These are phyloP conservation scores for Propithecus deckenii DNA, from an alignment of 2,797 vertebrate species.

Conservation along the genomic window DNA sequence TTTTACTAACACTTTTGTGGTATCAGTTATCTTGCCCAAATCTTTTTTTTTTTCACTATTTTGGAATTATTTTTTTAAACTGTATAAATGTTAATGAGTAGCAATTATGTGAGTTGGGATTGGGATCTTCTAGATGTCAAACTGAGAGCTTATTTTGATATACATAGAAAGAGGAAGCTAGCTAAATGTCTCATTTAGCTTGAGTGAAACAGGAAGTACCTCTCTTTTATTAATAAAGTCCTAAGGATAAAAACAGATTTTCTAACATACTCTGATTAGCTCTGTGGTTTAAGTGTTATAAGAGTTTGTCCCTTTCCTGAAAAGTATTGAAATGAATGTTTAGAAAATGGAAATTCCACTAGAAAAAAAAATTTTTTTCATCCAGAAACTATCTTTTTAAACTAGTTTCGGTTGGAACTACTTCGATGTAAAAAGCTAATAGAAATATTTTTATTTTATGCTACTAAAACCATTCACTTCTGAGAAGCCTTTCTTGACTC, in stretches of 20 bases:
- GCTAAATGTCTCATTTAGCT: background rate
- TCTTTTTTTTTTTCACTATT: background rate
- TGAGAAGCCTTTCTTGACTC: constrained; percentile 20
- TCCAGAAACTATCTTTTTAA: constrained; percentile 7
- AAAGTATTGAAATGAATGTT: constrained; percentile 35
- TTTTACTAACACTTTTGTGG: constrained; percentile 33
- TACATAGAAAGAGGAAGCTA: background rate
- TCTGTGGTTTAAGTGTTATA: constrained; percentile 9
- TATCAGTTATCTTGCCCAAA: constrained; percentile 18
- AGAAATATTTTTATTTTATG: constrained; percentile 30
- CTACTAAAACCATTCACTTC: constrained; percentile 37
- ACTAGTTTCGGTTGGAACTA: constrained; percentile 32
- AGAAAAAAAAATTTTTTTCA: background rate
- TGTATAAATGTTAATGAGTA: background rate
- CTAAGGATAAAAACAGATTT: constrained; percentile 47
- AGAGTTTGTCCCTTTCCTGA: constrained; percentile 29
- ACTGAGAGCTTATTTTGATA: constrained; percentile 22
- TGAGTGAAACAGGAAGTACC: constrained; percentile 14
- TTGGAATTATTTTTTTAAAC: constrained; percentile 31
- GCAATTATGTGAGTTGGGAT: constrained; percentile 6
- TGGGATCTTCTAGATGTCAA: constrained; percentile 20
- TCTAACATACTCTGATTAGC: constrained; percentile 10
- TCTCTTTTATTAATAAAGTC: constrained; percentile 48
- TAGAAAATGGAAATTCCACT: constrained; percentile 35
- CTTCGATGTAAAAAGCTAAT: constrained; percentile 46